phyloP scores from a whole-genome alignment of 2,797 vertebrate genomes.

The Lateolabrax maculatus region DNA sequence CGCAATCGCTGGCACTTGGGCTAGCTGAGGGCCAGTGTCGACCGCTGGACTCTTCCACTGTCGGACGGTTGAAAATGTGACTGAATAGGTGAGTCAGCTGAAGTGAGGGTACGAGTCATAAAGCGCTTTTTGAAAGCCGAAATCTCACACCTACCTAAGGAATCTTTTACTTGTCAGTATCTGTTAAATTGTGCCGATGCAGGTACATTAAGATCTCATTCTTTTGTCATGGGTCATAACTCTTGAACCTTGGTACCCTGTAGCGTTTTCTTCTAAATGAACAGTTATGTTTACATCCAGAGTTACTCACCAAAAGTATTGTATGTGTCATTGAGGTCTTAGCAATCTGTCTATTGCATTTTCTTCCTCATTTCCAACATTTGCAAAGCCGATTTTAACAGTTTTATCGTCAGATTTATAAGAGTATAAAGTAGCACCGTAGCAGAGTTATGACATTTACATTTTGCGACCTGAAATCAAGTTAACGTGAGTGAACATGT shows the following conservation, averaged over 20 bases:
- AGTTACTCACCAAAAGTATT: neutral
- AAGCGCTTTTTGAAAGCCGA: neutral
- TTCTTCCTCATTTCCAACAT: neutral
- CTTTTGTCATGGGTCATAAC: neutral
- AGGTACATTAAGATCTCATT: neutral
- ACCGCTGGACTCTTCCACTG: neutral
- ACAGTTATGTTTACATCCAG: neutral
- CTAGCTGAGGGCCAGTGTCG: neutral
- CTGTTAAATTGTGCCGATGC: neutral
- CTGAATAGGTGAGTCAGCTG: neutral
- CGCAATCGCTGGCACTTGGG: neutral
- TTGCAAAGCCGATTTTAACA: neutral
- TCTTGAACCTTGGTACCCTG: neutral
- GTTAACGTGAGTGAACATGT: neutral
- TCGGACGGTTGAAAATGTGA: neutral
- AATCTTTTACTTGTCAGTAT: neutral
- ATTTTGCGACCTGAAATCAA: neutral
- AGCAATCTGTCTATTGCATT: neutral
- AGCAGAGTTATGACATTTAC: neutral
- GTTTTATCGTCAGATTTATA: neutral
- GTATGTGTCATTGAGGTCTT: neutral
- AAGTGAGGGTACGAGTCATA: neutral
- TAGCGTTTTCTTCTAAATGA: neutral
- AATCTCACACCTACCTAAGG: neutral
- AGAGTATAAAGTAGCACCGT: slow-evolving; percentile 3